phyloP scores from a whole-genome alignment of 2,797 vertebrate species.

The Typhlichthys subterraneus region DNA sequence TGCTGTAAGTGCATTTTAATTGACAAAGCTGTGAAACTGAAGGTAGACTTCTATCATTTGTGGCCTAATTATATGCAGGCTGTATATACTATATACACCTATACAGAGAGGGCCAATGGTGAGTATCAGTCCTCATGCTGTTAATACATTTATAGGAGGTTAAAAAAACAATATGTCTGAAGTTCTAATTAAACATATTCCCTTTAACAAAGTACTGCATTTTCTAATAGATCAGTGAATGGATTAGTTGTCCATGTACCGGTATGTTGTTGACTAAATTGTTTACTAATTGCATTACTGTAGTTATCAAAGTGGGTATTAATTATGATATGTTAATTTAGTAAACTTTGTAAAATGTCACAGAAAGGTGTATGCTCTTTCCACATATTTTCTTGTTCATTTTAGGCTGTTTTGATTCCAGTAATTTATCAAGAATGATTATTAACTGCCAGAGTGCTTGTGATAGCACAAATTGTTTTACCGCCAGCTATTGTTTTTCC shows the following conservation, averaged over 20 bases:
- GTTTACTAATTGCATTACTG: conserved; percentile 22
- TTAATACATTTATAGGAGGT: conserved; percentile 21
- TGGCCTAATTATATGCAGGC: conserved; percentile 2
- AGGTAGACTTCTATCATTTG: background rate
- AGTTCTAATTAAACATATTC: conserved; percentile 3
- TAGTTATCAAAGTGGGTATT: background rate
- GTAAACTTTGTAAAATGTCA: conserved; percentile 33
- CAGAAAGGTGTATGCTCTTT: conserved; percentile 8
- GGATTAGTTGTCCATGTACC: conserved; percentile 21
- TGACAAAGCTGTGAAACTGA: conserved; percentile 4
- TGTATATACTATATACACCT: no score
- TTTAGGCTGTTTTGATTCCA: conserved; percentile 41
- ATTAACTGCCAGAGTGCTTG: conserved; percentile 43
- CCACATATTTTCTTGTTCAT: conserved; percentile 33
- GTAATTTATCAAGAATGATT: conserved; percentile 55
- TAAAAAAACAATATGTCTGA: conserved; percentile 26
- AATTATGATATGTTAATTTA: conserved; percentile 44
- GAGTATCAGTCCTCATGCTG: conserved; percentile 18
- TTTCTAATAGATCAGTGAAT: conserved; percentile 34
- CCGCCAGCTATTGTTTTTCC: conserved; percentile 22
- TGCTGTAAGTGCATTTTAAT: conserved; percentile 21
- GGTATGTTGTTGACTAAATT: conserved; percentile 20
- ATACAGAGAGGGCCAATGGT: conserved; percentile 20
- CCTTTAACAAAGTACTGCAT: background rate
- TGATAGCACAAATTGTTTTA: conserved; percentile 40